Base-by-base conservation (phyloP, 64 coral and sea anemone species). In the Porites australiensis region DNA sequence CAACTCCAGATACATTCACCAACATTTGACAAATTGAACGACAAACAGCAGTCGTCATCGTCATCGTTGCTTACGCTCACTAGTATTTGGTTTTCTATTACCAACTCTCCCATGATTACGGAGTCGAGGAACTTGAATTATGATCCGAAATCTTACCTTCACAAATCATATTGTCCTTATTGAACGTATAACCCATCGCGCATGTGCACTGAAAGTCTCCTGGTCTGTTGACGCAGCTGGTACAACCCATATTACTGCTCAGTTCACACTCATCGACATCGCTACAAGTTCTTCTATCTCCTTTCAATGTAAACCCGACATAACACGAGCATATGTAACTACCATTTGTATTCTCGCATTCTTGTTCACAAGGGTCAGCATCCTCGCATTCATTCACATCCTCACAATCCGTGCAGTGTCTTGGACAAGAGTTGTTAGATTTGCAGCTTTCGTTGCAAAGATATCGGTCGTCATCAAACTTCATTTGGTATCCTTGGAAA, bases 231-330 rank as follows among this genome's bases (percentile, higher is more conserved):
- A 19, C 87, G 64, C 95, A 97, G 2, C 64, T 76, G 8, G 82
- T 64, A 5, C 74, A 84, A 78, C 87, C 79, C 37, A 88, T 21
- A 4, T 11, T 77, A 0, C 60, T 51, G 37, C 79, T 87, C 3
- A 74, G 45, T 45, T 23, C 22, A 84, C 95, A 97, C 64, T 97
- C 95, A 50, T 97, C 79, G 3, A 94, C 65, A 50, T 97, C 95
- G 64, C 55, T 6, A 51, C 95, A 97, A 47, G 92, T 75, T 37
- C 59, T 18, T 4, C 75, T 82, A 50, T 97, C 92, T 4, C 10
- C 23, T 44, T 48, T 74, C 4, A 94, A 11, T 15, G 15, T 5
- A 45, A 87, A 93, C 16, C 92, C 95, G 9, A 23, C 61, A 54
- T 74, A 72, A 59, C 95, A 97, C 5, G 76, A 64, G 57, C 95